phyloP scores from a whole-genome alignment of 2,113 vertebrate genomes.

The Ammodytes dubius region DNA sequence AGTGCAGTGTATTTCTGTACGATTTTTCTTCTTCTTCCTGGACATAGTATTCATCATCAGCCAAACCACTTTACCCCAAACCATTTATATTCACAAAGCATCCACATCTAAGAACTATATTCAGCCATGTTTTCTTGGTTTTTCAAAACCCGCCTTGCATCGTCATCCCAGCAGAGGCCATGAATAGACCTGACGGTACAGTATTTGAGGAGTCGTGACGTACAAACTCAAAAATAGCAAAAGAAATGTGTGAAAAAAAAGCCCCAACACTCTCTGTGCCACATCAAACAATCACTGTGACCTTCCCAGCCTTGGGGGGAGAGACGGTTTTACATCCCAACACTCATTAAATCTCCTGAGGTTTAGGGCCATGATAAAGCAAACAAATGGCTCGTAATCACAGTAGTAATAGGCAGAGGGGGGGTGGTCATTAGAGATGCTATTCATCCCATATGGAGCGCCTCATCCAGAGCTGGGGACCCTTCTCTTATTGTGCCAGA shows the following conservation, averaged over 20 bases:
- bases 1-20: slow-evolving; percentile 24
- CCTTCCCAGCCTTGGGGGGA: slow-evolving; percentile 68
- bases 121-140: slow-evolving; percentile 44
- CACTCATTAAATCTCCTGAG: slow-evolving; percentile 74
- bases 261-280: slow-evolving; percentile 33
- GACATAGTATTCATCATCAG: slow-evolving; percentile 37
- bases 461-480: slow-evolving; percentile 53
- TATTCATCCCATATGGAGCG: slow-evolving; percentile 72
- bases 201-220: slow-evolving; percentile 26
- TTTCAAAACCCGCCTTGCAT: slow-evolving; percentile 39
- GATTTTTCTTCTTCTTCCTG: slow-evolving; percentile 34
- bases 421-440: slow-evolving; percentile 75
- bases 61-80: slow-evolving; percentile 26
- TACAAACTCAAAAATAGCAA: slow-evolving; percentile 43
- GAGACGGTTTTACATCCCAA: slow-evolving; percentile 68
- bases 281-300: slow-evolving; percentile 66
- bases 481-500: slow-evolving; percentile 65
- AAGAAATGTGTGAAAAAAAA: slow-evolving; percentile 26
- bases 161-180: slow-evolving; percentile 39
- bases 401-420: slow-evolving; percentile 75
- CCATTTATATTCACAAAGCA: slow-evolving; percentile 29
- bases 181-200: slow-evolving; percentile 64
- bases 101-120: slow-evolving; percentile 42
- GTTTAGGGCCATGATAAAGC: slow-evolving; percentile 80
- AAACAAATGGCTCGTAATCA: slow-evolving; percentile 83